Evolutionary conservation across 2,888 invertebrate genomes (phyloP), one percentile per base, ranked within the genome.

Genomic region (Limnephilus lunatus): DNA sequence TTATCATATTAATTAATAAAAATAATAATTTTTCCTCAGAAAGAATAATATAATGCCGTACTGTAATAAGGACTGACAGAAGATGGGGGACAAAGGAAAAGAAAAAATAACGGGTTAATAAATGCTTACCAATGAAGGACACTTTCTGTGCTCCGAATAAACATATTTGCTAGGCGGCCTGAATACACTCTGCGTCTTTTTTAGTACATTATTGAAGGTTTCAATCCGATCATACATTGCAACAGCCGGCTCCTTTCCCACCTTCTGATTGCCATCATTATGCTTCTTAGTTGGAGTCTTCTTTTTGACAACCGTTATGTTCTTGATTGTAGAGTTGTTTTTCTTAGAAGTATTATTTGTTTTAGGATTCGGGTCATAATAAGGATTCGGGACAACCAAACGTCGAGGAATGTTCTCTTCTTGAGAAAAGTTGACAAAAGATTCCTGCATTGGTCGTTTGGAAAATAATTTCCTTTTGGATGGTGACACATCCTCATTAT

Each of bases 401-500:
- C 44, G 82, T 3, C 31, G 53, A 32, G 81, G 39, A 80, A 81
- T 39, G 14, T 30, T 87, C n/a, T 89, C 85, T 15, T 90, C 92
- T 85, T 88, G 68, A 14, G 91, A 85, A n/a, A 91, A 31, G 68
- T 35, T 90, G 14, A 92, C 53, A 68, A 93, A 92, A 81, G 93
- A 93, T 32, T 85, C 90, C 19, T 92, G 81, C 12, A 92, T 19
- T 0, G 91, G 92, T 81, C 81, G 87, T n/a, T 86, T 93, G 53
- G 90, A 82, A 48, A 93, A 93, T 12, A 93, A 86, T 91, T 82
- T 92, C 91, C 93, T 91, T 83, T 93, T 93, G 25, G 80, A 44
- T 32, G 88, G 88, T 32, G 88, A 89, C 35, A 89, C 88, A 44
- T 90, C 90, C 19, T 90, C 39, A 35, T 82, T 89, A 11, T 35